Evolutionary conservation across 2,113 vertebrate species (phyloP).

Genomic region (Pelecanoides urinatrix): DNA sequence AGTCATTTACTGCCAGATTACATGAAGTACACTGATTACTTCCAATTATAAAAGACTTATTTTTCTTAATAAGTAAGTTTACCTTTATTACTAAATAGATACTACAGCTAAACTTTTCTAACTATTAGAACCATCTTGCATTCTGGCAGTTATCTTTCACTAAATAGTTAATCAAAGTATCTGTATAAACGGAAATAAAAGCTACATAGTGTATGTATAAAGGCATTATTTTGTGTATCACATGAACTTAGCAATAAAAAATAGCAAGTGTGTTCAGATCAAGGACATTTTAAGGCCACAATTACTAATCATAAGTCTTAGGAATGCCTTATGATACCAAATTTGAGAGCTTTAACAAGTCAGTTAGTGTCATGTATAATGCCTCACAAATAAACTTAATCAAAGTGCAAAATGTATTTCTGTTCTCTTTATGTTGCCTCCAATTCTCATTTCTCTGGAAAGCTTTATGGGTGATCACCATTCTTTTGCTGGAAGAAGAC

Average conservation of each 20-base stretch:
- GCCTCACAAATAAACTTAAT: background rate
- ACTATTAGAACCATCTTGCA: background rate
- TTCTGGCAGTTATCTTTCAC: background rate
- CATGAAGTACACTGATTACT: background rate
- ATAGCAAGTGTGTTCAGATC: background rate
- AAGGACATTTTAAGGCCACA: background rate
- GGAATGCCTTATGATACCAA: background rate
- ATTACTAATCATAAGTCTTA: background rate
- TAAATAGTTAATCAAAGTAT: background rate
- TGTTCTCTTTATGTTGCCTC: background rate
- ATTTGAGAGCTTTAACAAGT: background rate
- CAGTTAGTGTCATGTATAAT: background rate
- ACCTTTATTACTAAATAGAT: background rate
- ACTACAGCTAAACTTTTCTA: background rate
- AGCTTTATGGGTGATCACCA: background rate
- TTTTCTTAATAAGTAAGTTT: conserved; percentile 5
- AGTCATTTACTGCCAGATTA: conserved; percentile 4
- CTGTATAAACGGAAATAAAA: background rate
- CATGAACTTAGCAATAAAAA: background rate
- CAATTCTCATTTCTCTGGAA: background rate
- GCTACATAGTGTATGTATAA: background rate
- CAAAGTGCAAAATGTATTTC: background rate
- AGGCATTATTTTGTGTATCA: background rate
- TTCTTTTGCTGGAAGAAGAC: background rate
- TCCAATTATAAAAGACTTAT: background rate